Conservation (phyloP, 2,888 invertebrate genomes). For the Mactromeris polynyma region DNA sequence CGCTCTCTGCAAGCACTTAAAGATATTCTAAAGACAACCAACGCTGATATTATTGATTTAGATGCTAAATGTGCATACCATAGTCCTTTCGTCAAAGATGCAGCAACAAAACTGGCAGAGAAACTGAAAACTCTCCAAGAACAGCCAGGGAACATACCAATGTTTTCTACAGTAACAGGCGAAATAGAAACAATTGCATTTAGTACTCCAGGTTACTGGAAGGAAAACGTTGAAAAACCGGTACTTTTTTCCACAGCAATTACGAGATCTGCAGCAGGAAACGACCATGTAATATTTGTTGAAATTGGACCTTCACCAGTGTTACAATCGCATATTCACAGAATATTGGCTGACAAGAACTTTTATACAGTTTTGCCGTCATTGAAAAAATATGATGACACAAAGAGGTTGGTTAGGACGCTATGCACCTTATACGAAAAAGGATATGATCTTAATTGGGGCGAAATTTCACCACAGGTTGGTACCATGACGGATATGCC, state of each 20-base stretch:
- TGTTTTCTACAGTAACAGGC: slow-evolving; percentile 71
- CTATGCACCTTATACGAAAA: slow-evolving; percentile 38
- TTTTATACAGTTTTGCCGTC: slow-evolving; percentile 32
- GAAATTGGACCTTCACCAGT: slow-evolving; percentile 81
- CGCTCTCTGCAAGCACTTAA: slow-evolving; percentile 39
- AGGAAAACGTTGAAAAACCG: slow-evolving; percentile 74
- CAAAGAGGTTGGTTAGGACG: neutral
- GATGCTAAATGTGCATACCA: slow-evolving; percentile 72
- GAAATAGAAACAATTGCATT: slow-evolving; percentile 52
- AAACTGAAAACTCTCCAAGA: slow-evolving; percentile 39
- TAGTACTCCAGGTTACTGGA: slow-evolving; percentile 77
- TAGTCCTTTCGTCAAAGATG: slow-evolving; percentile 61
- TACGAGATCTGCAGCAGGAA: slow-evolving; percentile 37
- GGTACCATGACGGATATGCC: slow-evolving; percentile 63
- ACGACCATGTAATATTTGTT: slow-evolving; percentile 70
- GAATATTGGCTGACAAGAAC: slow-evolving; percentile 28
- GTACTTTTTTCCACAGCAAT: slow-evolving; percentile 74
- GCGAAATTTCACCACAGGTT: slow-evolving; percentile 38
- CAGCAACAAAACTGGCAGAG: slow-evolving; percentile 57
- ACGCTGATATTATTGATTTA: slow-evolving; percentile 41
- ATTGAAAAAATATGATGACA: slow-evolving; percentile 37
- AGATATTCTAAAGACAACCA: slow-evolving; percentile 36
- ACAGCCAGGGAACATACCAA: neutral
- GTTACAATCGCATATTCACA: slow-evolving; percentile 42
- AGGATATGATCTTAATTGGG: slow-evolving; percentile 46